Conservation (phyloP, 2,888 invertebrate genomes). For the Chelonus formosanus region DNA sequence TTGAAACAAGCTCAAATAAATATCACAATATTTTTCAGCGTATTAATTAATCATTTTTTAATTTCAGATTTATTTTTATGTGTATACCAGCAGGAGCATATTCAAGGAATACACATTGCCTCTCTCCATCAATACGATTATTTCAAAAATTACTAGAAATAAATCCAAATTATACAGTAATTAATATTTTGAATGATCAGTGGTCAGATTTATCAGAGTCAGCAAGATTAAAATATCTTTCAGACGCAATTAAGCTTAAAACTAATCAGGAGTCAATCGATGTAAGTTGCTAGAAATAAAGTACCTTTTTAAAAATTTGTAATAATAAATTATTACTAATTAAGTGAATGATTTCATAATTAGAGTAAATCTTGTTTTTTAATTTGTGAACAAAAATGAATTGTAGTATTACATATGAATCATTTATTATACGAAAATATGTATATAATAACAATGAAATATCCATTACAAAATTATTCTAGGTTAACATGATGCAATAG, state of each 20-base stretch:
- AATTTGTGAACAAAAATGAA: too few species aligned
- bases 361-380: too few species aligned
- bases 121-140: conserved; percentile 68
- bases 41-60: conserved; percentile 1
- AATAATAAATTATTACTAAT: conserved; percentile 9
- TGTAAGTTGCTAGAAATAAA: conserved; percentile 19
- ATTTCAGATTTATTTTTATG: conserved; percentile 56
- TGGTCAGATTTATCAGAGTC: conserved; percentile 69
- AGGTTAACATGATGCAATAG: too few species aligned
- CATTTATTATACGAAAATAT: too few species aligned
- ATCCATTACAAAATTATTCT: too few species aligned
- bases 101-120: conserved; percentile 69
- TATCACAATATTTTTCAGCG: background rate
- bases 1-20: background rate
- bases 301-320: too few species aligned
- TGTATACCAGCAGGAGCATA: conserved; percentile 69
- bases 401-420: too few species aligned
- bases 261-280: conserved; percentile 55
- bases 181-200: conserved; percentile 67
- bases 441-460: too few species aligned
- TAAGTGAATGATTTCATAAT: too few species aligned
- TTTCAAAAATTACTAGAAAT: conserved; percentile 69
- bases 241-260: conserved; percentile 70
- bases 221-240: conserved; percentile 73
- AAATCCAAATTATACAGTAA: conserved; percentile 67